Base-by-base conservation (phyloP, 2,888 invertebrate genomes). In the Dyspetes luteomarginatus region DNA sequence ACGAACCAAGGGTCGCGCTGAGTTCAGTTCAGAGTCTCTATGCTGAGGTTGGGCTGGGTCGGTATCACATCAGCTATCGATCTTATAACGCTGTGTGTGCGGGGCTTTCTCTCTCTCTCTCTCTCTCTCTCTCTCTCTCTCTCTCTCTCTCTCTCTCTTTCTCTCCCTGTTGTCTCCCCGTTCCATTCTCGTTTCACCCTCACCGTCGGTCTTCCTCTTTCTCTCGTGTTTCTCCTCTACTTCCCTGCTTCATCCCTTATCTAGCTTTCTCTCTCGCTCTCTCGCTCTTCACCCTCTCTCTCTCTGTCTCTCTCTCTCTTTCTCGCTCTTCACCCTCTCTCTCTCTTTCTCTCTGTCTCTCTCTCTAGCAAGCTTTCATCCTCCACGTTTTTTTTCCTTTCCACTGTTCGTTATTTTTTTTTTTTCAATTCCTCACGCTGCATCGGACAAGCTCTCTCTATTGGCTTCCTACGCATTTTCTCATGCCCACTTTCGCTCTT, bases 51-150 rank as follows among this genome's bases (percentile, higher is more conserved):
- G 87, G 86, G 86, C 86, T 87, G 90, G 88, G 89, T 90, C 87
- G 91, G 90, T 91, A 91, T 91, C 91, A 89, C 91, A 91, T 92
- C 91, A 91, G 89, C 91, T 92, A 92, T 91, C 91, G 91, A 92
- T 92, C 91, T 92, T 91, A 91, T 91, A 91, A 91, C 89, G 90
- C 90, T 85, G 86, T 85, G 83, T 83, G 77, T 82, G 85, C 83
- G 86, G 87, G 84, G 86, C 88, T 88, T 85, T 50, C 72, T 83
- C 82, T 82, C 81, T 77, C 73, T 55, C 69, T 82, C 78, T 72
- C 19, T 56, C 58, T 24, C 58, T 56, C 71, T 36, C 36, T 36
- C 55, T 67, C 68, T 50, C 58, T 56, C 60, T 58, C 71, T 80
- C 65, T 74, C 48, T 71, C 41, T 58, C 55, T 30, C 56, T 67